Evolutionary conservation across 1,140 invertebrate genomes (phyloP).

Genomic region (Drosophila tristis): DNA sequence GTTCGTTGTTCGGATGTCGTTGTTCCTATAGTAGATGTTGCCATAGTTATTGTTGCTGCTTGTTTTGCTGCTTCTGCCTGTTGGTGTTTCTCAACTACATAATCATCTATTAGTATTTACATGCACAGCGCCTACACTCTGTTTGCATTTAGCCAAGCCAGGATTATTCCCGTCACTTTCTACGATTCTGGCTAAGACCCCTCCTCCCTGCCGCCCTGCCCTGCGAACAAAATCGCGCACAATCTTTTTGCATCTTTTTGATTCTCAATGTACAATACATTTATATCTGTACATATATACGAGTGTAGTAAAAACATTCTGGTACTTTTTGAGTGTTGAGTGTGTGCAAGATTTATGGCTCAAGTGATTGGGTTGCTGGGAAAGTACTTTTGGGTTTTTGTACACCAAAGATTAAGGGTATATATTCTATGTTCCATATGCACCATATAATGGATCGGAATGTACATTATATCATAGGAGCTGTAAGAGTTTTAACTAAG

Average conservation of each 20-base stretch:
- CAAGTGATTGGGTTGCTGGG: slow-evolving; percentile 51
- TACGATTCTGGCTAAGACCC: neutral
- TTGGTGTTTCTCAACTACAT: slow-evolving; percentile 80
- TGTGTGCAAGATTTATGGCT: slow-evolving; percentile 60
- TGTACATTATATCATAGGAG: no score
- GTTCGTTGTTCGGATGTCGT: slow-evolving; percentile 21
- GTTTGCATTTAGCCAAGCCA: slow-evolving; percentile 81
- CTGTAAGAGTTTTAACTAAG: no score
- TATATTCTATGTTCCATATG: no score
- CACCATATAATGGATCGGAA: no score
- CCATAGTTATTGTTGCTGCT: slow-evolving; percentile 28
- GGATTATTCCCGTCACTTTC: slow-evolving; percentile 64
- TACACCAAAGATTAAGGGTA: no score
- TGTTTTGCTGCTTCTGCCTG: slow-evolving; percentile 45
- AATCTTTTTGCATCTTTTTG: slow-evolving; percentile 30
- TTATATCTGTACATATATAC: neutral
- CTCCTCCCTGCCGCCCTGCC: neutral
- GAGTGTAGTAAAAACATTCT: neutral
- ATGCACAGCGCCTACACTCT: slow-evolving; percentile 81
- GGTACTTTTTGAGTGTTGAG: slow-evolving; percentile 31
- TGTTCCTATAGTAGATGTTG: slow-evolving; percentile 10
- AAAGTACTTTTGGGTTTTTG: slow-evolving; percentile 34
- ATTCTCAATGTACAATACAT: slow-evolving; percentile 12
- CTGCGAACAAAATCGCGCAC: slow-evolving; percentile 1
- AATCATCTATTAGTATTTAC: slow-evolving; percentile 82